Base-by-base conservation (phyloP, 92 coral and sea anemone genomes). In the Phymanthus crucifer region DNA sequence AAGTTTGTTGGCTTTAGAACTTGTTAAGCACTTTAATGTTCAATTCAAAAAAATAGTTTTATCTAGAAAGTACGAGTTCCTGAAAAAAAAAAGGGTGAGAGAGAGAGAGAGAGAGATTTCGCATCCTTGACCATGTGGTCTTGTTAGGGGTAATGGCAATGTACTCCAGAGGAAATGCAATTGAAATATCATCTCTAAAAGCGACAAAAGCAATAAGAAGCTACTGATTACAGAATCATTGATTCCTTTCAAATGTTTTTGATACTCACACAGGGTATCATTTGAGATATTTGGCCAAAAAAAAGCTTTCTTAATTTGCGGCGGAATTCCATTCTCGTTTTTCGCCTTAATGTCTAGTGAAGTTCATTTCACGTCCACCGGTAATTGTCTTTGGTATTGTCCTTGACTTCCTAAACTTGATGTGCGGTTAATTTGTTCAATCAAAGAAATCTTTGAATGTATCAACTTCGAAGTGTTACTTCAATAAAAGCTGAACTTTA, bases 301-400 rank as follows among this genome's bases (percentile, higher is more conserved):
- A n/a, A 57, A 24, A 61, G 34, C 33, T 12, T 27, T 61, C 23
- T 2, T n/a, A 54, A 26, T 71, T 72, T 74, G 66, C 66, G 78
- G 78, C 78, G 78, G 78, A 74, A 46, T 74, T 48, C 0, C 66
- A 32, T 7, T 74, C 78, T 74, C 78, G 32, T 50, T 74, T 74
- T 74, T 74, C 78, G 78, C 57, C 35, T 38, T 72, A 46, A 46
- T 74, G 65, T 46, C 37, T 74, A 8, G 45, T 8, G 73, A 46
- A 47, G 26, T 48, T 71, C 48, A 40, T 16, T n/a, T 19, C 78
- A 61, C 29, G 66, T 74, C 32, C 27, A 64, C 65, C 78, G 78
- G 78, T 71, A 71, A 71, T 57, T 46, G 29, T 26, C 27, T 48
- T 74, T 54, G 32, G 57, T 61, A 24, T 61, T 61, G 67, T 27